Conservation (phyloP, 2,113 vertebrate genomes). For the Marmota monax region DNA sequence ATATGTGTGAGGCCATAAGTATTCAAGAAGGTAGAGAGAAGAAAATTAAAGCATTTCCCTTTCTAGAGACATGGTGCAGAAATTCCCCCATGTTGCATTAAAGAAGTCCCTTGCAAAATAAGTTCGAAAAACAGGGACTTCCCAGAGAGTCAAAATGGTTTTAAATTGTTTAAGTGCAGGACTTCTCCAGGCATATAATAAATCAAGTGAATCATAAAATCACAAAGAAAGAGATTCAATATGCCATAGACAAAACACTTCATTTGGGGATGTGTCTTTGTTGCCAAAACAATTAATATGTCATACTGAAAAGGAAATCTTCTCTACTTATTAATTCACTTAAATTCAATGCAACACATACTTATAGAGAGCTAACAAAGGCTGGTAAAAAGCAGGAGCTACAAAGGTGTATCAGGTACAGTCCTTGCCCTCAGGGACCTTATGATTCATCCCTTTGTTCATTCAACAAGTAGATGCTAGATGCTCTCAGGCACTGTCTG, state of each 20-base stretch:
- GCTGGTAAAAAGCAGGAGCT: neutral
- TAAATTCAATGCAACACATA: neutral
- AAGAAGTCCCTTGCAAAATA: neutral
- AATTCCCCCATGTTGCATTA: neutral
- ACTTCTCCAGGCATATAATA: conserved; percentile 20
- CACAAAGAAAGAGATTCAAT: neutral
- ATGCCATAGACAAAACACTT: neutral
- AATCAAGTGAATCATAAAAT: neutral
- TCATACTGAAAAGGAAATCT: neutral
- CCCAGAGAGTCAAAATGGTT: conserved; percentile 23
- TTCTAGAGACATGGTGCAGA: neutral
- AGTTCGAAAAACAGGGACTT: conserved; percentile 43
- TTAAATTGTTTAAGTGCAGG: neutral
- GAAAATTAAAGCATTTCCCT: neutral
- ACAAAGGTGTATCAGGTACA: neutral
- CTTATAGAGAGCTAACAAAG: neutral
- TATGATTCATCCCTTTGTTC: neutral
- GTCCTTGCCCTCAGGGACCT: neutral
- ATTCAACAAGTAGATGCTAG: neutral
- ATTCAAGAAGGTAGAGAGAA: neutral
- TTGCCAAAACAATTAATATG: conserved; percentile 1
- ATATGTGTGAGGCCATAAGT: neutral
- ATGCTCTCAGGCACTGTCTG: neutral
- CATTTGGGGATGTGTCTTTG: neutral
- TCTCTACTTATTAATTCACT: neutral